phyloP scores from a whole-genome alignment of 1,140 invertebrate species.

The Drosophila watanabei region DNA sequence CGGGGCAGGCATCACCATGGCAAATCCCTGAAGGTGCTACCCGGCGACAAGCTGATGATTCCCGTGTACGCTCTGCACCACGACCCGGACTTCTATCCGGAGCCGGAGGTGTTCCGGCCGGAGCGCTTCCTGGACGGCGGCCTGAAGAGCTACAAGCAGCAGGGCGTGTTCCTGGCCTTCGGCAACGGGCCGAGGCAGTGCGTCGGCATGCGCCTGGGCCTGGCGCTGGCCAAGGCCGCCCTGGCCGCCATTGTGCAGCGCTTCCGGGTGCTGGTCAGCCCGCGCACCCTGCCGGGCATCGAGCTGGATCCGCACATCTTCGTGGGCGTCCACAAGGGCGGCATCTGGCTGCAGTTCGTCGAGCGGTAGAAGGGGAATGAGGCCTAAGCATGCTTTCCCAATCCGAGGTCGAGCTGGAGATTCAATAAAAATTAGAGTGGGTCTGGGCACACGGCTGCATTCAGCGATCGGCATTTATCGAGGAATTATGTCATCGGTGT shows the following conservation, averaged over 20 bases:
- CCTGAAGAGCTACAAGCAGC: constrained; percentile 80
- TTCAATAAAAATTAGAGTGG: constrained; percentile 32
- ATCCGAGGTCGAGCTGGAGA: neutral
- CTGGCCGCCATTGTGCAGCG: constrained; percentile 70
- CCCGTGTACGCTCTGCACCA: constrained; percentile 89
- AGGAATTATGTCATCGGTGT: constrained; percentile 36
- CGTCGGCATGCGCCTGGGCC: constrained; percentile 86
- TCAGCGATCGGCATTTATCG: constrained; percentile 7
- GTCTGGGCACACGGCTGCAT: constrained; percentile 2
- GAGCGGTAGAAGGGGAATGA: neutral
- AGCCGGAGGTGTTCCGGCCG: constrained; percentile 89
- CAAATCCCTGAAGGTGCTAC: constrained; percentile 40
- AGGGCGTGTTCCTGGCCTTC: constrained; percentile 88
- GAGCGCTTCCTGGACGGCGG: constrained; percentile 88
- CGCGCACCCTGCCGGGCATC: constrained; percentile 52
- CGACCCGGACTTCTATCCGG: constrained; percentile 88
- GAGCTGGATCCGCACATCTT: constrained; percentile 72
- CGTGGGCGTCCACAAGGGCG: constrained; percentile 72
- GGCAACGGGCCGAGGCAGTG: constrained; percentile 89
- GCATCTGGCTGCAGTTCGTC: constrained; percentile 77
- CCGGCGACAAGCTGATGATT: constrained; percentile 87
- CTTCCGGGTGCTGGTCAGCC: constrained; percentile 60
- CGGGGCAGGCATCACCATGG: constrained; percentile 73
- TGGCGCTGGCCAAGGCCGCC: constrained; percentile 69
- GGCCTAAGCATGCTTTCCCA: neutral